Conservation (phyloP, 1,140 invertebrate species). For the Oreohelix idahoensis region DNA sequence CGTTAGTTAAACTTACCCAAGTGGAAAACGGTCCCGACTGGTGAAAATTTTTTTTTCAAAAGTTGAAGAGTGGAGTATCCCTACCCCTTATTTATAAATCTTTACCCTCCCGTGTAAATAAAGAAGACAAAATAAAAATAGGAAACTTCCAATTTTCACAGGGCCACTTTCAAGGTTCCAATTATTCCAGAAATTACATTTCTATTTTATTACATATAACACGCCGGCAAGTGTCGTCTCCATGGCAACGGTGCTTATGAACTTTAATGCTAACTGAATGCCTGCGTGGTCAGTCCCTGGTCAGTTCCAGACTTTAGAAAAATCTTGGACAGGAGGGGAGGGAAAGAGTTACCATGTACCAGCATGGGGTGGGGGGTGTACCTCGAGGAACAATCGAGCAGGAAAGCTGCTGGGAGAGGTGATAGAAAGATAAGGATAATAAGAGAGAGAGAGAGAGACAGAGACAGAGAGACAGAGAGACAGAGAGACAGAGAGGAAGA, state of each 20-base stretch:
- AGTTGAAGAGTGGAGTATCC: too few relatives aligned
- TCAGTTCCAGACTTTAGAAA: too few relatives aligned
- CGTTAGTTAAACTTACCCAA: too few relatives aligned
- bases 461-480: background rate
- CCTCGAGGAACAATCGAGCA: background rate
- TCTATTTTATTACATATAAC: slow-evolving; percentile 55
- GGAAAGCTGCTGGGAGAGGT: too few relatives aligned
- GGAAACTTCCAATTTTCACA: slow-evolving; percentile 47
- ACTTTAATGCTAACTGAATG: slow-evolving; percentile 49
- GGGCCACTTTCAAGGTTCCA: slow-evolving; percentile 48
- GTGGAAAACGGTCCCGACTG: too few relatives aligned
- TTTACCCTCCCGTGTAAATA: too few relatives aligned
- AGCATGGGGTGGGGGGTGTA: background rate
- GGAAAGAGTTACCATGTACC: too few relatives aligned
- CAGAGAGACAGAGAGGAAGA: background rate
- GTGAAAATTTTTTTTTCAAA: too few relatives aligned
- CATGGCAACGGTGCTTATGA: slow-evolving; percentile 51
- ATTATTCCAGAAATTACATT: slow-evolving; percentile 54
- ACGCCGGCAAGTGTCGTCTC: slow-evolving; percentile 48
- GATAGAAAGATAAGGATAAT: background rate
- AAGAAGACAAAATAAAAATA: slow-evolving; percentile 16
- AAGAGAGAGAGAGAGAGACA: background rate
- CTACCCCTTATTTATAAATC: too few relatives aligned
- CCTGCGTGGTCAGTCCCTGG: slow-evolving; percentile 17
- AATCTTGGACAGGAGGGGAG: background rate